A percentile compares a stretch with the other conserved stretches of the same genome.
phyloP scores from a whole-genome alignment of 2,888 invertebrate species.

The Eristalinus sepulchralis region DNA sequence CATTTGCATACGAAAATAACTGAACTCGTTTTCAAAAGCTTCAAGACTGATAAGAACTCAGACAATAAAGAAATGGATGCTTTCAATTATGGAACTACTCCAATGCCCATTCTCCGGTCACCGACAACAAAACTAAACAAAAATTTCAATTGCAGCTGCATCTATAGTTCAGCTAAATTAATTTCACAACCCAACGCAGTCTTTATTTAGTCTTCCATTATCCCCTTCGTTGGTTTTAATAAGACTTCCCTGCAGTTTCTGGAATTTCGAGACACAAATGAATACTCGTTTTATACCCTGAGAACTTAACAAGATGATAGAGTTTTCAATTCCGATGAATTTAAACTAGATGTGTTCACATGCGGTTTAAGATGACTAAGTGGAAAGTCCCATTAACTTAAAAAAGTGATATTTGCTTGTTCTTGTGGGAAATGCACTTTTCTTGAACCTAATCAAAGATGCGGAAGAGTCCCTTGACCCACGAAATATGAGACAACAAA shows the following conservation, averaged over 20 bases:
- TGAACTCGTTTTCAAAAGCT: not conserved
- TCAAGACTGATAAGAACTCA: not conserved
- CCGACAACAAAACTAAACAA: not conserved
- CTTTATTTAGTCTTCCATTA: slow-evolving; percentile 7
- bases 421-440: not conserved
- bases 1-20: not conserved
- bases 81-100: not conserved
- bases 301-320: not conserved
- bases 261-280: not conserved
- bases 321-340: not conserved
- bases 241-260: not conserved
- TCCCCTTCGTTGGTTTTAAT: slow-evolving; percentile 12
- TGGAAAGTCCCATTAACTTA: not conserved
- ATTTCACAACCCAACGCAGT: slow-evolving; percentile 23
- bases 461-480: slow-evolving; percentile 33
- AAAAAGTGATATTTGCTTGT: not conserved
- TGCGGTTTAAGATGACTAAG: slow-evolving; percentile 42
- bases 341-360: not conserved
- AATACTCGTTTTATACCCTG: not conserved
- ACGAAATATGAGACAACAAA: slow-evolving; percentile 44
- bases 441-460: slow-evolving; percentile 24
- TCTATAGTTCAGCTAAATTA: not conserved
- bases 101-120: not conserved
- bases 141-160: not conserved
- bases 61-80: slow-evolving; percentile 35